phyloP scores from a whole-genome alignment of 2,113 vertebrate genomes.

The Halcyon malimbica region DNA sequence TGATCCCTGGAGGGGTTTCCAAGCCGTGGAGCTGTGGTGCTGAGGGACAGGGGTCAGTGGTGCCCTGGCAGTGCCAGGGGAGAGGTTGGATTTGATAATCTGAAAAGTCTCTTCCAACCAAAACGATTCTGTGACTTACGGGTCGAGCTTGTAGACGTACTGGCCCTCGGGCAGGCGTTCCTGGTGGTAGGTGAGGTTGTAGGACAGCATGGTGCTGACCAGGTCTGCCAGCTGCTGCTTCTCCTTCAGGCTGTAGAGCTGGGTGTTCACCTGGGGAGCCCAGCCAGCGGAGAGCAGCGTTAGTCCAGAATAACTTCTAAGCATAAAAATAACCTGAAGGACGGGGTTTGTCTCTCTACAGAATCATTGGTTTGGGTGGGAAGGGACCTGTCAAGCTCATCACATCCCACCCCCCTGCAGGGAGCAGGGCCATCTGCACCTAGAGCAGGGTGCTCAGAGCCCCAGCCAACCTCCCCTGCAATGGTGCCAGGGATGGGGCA shows the following conservation, averaged over 20 bases:
- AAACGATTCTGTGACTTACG: slow-evolving; percentile 75
- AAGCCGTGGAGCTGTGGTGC: background rate
- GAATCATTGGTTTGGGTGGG: background rate
- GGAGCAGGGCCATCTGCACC: background rate
- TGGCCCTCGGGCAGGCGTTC: slow-evolving; percentile 90
- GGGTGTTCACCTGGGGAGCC: slow-evolving; percentile 88
- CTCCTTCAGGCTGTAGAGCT: slow-evolving; percentile 92
- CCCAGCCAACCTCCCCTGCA: background rate
- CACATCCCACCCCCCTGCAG: background rate
- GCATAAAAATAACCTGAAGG: background rate
- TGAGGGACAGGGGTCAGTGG: background rate
- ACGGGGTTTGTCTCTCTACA: fast-evolving
- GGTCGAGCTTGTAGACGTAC: slow-evolving; percentile 89
- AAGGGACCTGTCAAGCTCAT: background rate
- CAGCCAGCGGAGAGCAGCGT: background rate
- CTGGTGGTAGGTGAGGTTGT: slow-evolving; percentile 94
- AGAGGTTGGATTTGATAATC: background rate
- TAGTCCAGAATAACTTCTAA: fast-evolving
- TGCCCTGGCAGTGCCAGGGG: too few species aligned
- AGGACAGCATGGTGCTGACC: slow-evolving; percentile 92
- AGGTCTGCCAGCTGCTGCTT: slow-evolving; percentile 91
- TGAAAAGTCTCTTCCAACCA: background rate
- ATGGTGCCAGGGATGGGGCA: background rate
- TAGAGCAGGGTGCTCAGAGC: background rate
- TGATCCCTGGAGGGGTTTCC: background rate